Conservation (phyloP, 1,140 invertebrate genomes). For the Drosophila rhopaloa region DNA sequence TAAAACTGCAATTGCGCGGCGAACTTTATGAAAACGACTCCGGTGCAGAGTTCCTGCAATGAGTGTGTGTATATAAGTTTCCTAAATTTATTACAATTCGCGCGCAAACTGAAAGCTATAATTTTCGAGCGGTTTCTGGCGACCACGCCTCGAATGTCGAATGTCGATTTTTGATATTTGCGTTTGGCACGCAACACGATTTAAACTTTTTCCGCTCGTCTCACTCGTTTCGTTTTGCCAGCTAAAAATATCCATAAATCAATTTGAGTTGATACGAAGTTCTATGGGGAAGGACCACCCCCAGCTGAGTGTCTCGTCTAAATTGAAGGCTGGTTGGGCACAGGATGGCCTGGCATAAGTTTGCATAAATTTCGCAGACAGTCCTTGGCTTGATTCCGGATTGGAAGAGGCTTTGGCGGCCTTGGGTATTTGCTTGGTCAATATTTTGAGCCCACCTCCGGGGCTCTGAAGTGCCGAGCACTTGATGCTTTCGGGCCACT, state of each 20-base stretch:
- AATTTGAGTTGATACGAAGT: constrained; percentile 75
- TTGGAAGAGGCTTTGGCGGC: constrained; percentile 16
- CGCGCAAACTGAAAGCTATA: constrained; percentile 80
- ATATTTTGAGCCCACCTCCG: constrained; percentile 41
- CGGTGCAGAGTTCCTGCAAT: constrained; percentile 5
- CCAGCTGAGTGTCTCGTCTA: constrained; percentile 56
- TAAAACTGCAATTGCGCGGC: constrained; percentile 59
- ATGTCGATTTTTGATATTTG: constrained; percentile 82
- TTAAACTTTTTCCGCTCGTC: constrained; percentile 59
- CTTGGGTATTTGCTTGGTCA: constrained; percentile 72
- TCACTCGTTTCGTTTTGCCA: constrained; percentile 18
- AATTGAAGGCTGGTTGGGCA: constrained; percentile 56
- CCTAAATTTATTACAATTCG: constrained; percentile 81
- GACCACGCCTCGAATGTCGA: constrained; percentile 74
- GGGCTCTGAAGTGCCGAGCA: constrained; percentile 14
- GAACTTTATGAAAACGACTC: constrained; percentile 72
- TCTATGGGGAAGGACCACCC: constrained; percentile 5
- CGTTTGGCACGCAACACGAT: constrained; percentile 79
- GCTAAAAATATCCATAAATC: constrained; percentile 81
- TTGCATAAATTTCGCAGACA: constrained; percentile 75
- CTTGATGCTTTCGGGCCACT: constrained; percentile 59
- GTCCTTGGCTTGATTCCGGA: constrained; percentile 65
- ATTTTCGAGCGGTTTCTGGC: constrained; percentile 78
- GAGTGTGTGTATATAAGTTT: constrained; percentile 75
- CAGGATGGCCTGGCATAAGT: constrained; percentile 58